Evolutionary conservation across 2,113 vertebrate genomes (phyloP), one percentile per base, ranked within the genome.

Genomic region (Zosterops hypoxanthus): DNA sequence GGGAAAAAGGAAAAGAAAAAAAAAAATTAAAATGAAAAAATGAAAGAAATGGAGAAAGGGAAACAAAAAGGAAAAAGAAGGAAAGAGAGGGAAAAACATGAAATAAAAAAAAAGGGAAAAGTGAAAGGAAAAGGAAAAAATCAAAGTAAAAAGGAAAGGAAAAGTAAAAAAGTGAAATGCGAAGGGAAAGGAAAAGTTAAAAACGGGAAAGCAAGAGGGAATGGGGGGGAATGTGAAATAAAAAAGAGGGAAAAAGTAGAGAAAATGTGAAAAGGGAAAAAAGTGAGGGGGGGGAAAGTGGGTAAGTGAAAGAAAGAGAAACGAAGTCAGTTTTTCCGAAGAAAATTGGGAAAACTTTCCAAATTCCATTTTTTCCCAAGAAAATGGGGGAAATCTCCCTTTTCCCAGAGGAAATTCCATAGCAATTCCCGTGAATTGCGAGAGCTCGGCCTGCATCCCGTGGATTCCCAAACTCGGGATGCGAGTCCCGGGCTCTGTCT

Each of bases 291-390:
- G 12, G 47, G 47, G 47, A 25, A 49, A 49, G 39, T 39, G 39
- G 39, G 39, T 39, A 11, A 49, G 11, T 4, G 23, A 6, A 57
- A 71, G 6, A 19, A 22, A 29, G 50, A 50, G 26, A 22, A 17
- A 5, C 12, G 6, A 26, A 5, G 1, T 9, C 29, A 2, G 0
- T 18, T 63, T 71, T 63, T 39, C 29, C 14, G 3, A 13, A 11
- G 17, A 19, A 33, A 49, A 49, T 49, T 7, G 12, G 12, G 47
- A 49, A 49, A 24, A 13, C 24, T 49, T 49, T 46, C 44, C 44
- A 20, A 46, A 46, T 46, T 46, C 44, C 44, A 20, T 19, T 46
- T 46, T 46, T 46, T 46, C 19, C 19, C 44, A 46, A 46, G 19
- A 47, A 47, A 47, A 47, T 47, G 11, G 21, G 47, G 22, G 17